Percentiles rank a stretch among this genome's conserved stretches.
Conservation (phyloP, 2,113 vertebrate species). For the Salvator merianae region DNA sequence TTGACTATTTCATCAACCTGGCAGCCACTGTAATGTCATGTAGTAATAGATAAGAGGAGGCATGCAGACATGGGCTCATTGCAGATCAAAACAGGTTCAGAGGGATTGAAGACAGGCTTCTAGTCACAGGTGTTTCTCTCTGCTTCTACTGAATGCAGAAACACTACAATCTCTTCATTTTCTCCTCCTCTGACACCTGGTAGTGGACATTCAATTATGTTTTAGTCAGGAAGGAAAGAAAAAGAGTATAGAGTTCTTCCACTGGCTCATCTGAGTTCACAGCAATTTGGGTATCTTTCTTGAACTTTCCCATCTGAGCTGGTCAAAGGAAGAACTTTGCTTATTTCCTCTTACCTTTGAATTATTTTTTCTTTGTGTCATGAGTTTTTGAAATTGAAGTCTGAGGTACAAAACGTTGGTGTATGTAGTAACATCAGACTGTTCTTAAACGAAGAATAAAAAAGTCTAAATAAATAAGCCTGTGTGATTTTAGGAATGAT, state of each 20-base stretch:
- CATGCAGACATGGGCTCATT: too few relatives aligned
- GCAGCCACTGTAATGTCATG: neutral
- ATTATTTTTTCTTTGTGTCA: neutral
- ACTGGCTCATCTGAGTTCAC: neutral
- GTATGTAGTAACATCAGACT: neutral
- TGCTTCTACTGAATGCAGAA: neutral
- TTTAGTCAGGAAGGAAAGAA: neutral
- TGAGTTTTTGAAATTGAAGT: neutral
- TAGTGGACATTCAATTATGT: neutral
- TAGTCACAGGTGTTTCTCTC: too few relatives aligned
- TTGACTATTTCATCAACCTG: neutral
- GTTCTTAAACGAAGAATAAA: neutral
- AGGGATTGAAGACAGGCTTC: too few relatives aligned
- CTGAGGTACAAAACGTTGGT: neutral
- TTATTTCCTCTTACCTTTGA: neutral
- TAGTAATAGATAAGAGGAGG: neutral
- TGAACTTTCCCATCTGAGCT: neutral
- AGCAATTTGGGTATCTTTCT: neutral
- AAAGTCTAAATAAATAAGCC: neutral
- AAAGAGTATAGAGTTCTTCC: neutral
- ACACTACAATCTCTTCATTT: neutral
- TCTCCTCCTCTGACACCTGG: neutral
- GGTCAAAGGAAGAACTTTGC: neutral
- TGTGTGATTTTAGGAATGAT: neutral
- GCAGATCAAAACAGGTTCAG: too few relatives aligned